phyloP scores from a whole-genome alignment of 2,113 vertebrate genomes.

The Callorhinus ursinus region DNA sequence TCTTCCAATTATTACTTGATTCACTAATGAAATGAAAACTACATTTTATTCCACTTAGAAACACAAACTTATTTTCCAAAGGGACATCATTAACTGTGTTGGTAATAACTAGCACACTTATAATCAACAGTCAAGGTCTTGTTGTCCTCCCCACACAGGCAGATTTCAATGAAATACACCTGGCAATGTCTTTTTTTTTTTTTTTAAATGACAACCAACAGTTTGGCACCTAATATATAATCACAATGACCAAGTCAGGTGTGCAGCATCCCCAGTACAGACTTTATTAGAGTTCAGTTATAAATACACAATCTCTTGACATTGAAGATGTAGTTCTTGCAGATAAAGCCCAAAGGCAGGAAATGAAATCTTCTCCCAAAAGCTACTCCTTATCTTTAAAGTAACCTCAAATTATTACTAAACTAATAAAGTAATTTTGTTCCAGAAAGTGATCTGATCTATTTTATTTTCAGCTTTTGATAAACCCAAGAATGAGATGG shows the following conservation, averaged over 20 bases:
- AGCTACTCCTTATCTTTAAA: constrained; percentile 89
- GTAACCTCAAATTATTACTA: constrained; percentile 89
- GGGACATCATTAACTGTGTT: constrained; percentile 4
- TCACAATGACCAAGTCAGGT: constrained; percentile 84
- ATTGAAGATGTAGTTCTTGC: constrained; percentile 87
- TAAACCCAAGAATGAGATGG: constrained; percentile 83
- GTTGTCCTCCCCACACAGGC: constrained; percentile 21
- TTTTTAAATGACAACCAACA: constrained; percentile 72
- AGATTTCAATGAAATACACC: constrained; percentile 82
- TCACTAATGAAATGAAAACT: constrained; percentile 59
- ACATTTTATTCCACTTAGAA: constrained; percentile 54
- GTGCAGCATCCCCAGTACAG: constrained; percentile 80
- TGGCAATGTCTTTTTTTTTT: constrained; percentile 54
- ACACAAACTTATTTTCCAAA: constrained; percentile 51
- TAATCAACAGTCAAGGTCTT: constrained; percentile 51
- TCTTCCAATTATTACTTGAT: constrained; percentile 49
- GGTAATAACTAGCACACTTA: constrained; percentile 10
- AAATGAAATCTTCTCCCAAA: constrained; percentile 91
- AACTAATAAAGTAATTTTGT: constrained; percentile 92
- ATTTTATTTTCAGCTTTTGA: constrained; percentile 80
- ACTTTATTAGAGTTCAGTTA: constrained; percentile 90
- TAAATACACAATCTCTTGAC: constrained; percentile 89
- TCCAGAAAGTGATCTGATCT: constrained; percentile 83
- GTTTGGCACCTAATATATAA: constrained; percentile 83
- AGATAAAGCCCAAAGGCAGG: constrained; percentile 88